Percentiles rank a stretch among this genome's conserved stretches.
These are phyloP conservation scores for Grammomys surdaster DNA, from an alignment of 2,113 vertebrate genomes.

Conservation along the genomic window DNA sequence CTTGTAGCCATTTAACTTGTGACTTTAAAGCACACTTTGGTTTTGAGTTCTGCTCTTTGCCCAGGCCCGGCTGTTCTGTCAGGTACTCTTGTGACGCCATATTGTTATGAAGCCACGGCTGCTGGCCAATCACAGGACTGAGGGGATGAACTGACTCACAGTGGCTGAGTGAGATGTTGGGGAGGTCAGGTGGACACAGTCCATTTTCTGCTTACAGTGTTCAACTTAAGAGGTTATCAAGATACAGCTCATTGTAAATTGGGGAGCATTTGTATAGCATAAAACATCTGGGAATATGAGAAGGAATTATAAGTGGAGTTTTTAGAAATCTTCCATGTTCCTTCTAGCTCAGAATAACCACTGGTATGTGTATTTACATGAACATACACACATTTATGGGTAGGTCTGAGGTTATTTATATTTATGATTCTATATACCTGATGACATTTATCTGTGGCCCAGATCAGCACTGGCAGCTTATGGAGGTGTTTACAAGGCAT, in stretches of 20 bases:
- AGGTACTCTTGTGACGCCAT: too few species aligned
- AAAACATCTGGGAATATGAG: background rate
- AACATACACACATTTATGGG: background rate
- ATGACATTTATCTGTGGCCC: background rate
- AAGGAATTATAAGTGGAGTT: background rate
- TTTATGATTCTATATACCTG: background rate
- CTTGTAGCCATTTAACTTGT: background rate
- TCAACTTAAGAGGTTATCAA: background rate
- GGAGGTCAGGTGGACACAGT: background rate
- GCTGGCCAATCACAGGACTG: background rate
- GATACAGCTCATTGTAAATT: background rate
- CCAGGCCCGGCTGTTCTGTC: background rate
- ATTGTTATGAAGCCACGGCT: background rate
- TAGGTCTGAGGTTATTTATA: background rate
- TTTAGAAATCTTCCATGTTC: background rate
- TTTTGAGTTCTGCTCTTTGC: background rate
- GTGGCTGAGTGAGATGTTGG: accelerated
- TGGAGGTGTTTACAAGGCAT: accelerated
- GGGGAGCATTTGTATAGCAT: background rate
- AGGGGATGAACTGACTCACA: background rate
- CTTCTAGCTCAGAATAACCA: background rate
- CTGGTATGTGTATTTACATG: background rate
- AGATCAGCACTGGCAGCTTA: too few species aligned
- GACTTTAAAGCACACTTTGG: background rate
- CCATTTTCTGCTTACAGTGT: background rate